Evolutionary conservation across 2,888 invertebrate genomes (phyloP), one percentile per base, ranked within the genome.

Genomic region (Teleogryllus oceanicus): DNA sequence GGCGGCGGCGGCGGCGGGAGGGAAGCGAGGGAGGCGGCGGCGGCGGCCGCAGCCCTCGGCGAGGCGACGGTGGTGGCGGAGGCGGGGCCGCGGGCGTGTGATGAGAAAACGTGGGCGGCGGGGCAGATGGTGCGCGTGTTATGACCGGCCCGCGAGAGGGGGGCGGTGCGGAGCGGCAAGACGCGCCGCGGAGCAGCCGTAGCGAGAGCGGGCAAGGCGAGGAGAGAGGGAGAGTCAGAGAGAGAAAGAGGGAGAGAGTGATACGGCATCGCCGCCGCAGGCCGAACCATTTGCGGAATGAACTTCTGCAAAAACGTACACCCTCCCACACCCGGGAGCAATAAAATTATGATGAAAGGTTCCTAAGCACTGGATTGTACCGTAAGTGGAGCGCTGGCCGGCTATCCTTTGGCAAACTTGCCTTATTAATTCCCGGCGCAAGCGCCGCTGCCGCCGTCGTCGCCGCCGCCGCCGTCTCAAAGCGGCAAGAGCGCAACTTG

Each of bases 301-400:
- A 78, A 78, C 62, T 78, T 74, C 49, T 51, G 78, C 78, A 49
- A 62, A 49, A 76, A 76, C 24, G 49, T 74, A 62, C 74, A 49
- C 78, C 62, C 78, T n/a, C 74, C 49, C 74, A 49, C 78, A n/a
- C 78, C 37, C 74, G 74, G 74, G 78, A 74, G 78, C 78, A 78
- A 78, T 78, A 78, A 78, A 62, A 78, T 78, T 78, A 62, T 74
- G 78, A 78, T 78, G 78, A 78, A 78, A 78, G 62, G 74, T n/a
- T 74, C 78, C 62, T 78, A 18, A 62, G 62, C 62, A 62, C 62
- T 18, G n/a, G 62, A 62, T 62, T 62, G 62, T 62, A 62, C 62
- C n/a, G 62, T 62, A 62, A 62, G 62, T 18, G n/a, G 62, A 62
- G 62, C 16, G n/a, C 62, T 62, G 62, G 62, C 13, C 62, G 62